phyloP scores from a whole-genome alignment of 2,113 vertebrate genomes.

The Hippocampus guttulatus region DNA sequence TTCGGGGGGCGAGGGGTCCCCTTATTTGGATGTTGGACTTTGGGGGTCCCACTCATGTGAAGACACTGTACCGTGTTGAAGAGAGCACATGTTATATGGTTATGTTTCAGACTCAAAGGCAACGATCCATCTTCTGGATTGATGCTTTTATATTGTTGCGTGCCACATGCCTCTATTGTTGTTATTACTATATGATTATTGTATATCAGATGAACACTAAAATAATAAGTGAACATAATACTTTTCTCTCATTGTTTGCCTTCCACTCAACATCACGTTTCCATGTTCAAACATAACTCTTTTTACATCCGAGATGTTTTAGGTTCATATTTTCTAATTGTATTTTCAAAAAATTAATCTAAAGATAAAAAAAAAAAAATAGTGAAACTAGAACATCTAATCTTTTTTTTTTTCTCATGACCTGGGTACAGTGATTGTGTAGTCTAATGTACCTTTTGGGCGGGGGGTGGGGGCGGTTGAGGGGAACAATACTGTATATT shows the following conservation, averaged over 20 bases:
- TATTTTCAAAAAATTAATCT: constrained; percentile 70
- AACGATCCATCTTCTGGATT: constrained; percentile 16
- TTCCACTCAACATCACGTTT: constrained; percentile 61
- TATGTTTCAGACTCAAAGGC: constrained; percentile 42
- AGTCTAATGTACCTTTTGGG: constrained; percentile 74
- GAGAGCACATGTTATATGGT: constrained; percentile 51
- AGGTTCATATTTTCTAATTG: constrained; percentile 78
- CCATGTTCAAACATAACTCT: constrained; percentile 67
- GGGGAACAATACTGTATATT: constrained; percentile 79
- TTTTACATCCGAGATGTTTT: constrained; percentile 73
- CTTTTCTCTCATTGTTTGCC: constrained; percentile 58
- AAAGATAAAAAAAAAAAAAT: constrained; percentile 45
- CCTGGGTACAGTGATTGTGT: constrained; percentile 78
- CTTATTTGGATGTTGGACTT: neutral
- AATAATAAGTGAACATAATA: neutral
- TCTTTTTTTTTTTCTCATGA: constrained; percentile 66
- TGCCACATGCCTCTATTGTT: constrained; percentile 34
- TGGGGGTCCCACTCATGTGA: constrained; percentile 4
- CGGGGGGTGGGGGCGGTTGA: constrained; percentile 61
- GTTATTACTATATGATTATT: neutral
- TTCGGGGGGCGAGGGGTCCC: too few relatives aligned
- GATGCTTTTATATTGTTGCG: constrained; percentile 15
- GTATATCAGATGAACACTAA: constrained; percentile 3
- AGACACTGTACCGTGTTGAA: constrained; percentile 35
- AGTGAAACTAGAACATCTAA: constrained; percentile 66